These are phyloP conservation scores for Germaria angustata DNA, from an alignment of 2,888 invertebrate genomes.

Conservation along the genomic window DNA sequence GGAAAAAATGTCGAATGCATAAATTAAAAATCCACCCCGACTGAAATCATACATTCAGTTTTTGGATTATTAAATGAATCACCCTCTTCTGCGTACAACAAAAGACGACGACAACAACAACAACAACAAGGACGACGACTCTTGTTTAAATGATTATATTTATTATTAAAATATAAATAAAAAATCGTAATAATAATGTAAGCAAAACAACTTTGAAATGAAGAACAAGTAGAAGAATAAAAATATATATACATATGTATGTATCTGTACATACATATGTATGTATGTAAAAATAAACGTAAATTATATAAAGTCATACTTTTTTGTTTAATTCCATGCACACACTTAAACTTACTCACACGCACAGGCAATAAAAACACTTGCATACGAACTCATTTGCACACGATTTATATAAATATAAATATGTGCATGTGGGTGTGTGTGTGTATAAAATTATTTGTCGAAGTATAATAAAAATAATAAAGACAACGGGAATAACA, in stretches of 20 bases:
- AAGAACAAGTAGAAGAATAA: conserved; percentile 10
- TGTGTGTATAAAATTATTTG: conserved; percentile 15
- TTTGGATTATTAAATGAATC: conserved; percentile 50
- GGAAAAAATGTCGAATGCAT: conserved; percentile 46
- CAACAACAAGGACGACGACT: conserved; percentile 4
- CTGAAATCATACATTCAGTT: conserved; percentile 29
- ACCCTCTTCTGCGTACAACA: conserved; percentile 46
- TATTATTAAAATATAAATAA: conserved; percentile 64
- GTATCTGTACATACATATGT: not conserved
- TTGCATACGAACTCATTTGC: conserved; percentile 8
- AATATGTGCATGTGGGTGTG: not conserved
- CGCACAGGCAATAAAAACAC: not conserved
- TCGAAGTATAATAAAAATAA: conserved; percentile 50
- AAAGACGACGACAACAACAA: conserved; percentile 12
- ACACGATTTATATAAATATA: not conserved
- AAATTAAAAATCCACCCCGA: conserved; percentile 64
- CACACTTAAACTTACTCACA: conserved; percentile 11
- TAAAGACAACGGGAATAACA: conserved; percentile 35
- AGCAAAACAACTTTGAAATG: conserved; percentile 43
- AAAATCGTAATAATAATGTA: conserved; percentile 58
- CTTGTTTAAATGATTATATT: conserved; percentile 63
- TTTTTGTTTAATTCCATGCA: conserved; percentile 6
- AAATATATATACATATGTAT: not conserved
- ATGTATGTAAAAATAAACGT: conserved; percentile 37
- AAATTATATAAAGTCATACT: conserved; percentile 52